Conservation (phyloP, 2,888 invertebrate species). For the Bugula neritina region DNA sequence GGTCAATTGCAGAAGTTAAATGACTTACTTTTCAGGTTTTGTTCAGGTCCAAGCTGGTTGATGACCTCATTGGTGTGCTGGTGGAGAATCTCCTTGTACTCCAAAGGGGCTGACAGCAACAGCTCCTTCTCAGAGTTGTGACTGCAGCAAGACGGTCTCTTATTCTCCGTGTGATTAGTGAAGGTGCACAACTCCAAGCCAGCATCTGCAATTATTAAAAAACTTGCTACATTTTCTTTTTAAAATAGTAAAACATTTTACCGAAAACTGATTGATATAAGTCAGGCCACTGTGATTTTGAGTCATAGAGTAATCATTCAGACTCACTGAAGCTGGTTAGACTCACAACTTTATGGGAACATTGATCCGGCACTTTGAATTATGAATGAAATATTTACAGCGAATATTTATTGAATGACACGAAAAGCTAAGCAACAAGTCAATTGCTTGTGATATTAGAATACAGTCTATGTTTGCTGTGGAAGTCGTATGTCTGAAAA, state of each 20-base stretch:
- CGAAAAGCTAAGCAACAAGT: neutral
- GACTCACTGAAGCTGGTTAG: no score
- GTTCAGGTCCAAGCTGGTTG: neutral
- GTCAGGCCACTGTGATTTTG: no score
- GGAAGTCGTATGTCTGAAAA: neutral
- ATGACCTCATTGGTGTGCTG: neutral
- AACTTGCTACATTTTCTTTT: neutral
- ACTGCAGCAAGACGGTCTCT: constrained; percentile 11
- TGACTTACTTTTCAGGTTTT: neutral
- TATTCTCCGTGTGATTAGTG: constrained; percentile 8
- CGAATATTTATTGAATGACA: neutral
- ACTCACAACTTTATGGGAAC: no score
- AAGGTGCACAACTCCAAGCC: constrained; percentile 14
- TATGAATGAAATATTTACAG: neutral
- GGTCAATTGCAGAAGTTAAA: no score
- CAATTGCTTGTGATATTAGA: neutral
- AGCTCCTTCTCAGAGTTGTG: constrained; percentile 8
- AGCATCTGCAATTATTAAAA: neutral
- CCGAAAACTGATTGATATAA: no score
- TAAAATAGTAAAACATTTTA: no score
- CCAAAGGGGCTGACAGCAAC: neutral
- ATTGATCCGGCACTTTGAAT: neutral
- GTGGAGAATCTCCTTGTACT: neutral
- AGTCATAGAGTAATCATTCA: no score
- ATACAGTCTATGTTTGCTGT: neutral